phyloP scores from a whole-genome alignment of 2,113 vertebrate species.

The Pygoscelis adeliae region DNA sequence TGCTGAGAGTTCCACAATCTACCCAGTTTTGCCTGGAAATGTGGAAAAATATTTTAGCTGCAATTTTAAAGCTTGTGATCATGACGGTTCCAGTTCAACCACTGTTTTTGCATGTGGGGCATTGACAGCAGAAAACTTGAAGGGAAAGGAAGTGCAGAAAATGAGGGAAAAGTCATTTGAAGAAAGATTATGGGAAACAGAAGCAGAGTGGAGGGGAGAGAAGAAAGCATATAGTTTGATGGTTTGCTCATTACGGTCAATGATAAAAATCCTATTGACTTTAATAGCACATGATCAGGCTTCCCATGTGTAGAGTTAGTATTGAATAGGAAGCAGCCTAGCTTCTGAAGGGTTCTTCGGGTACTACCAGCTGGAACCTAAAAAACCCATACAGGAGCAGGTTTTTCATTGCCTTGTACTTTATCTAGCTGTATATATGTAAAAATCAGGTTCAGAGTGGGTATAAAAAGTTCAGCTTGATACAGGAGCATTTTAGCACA shows the following conservation, averaged over 20 bases:
- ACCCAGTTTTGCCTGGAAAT: not conserved
- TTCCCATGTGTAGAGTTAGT: conserved; percentile 33
- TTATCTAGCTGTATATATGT: not conserved
- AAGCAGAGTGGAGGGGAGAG: not conserved
- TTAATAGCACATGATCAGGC: not conserved
- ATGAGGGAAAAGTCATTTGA: not conserved
- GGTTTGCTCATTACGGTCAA: not conserved
- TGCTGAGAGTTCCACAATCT: not conserved
- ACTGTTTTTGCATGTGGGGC: not conserved
- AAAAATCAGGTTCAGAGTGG: not conserved
- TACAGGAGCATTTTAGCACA: not conserved
- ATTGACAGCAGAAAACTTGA: not conserved
- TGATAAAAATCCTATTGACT: conserved; percentile 37
- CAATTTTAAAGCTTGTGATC: not conserved
- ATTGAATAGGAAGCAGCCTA: not conserved
- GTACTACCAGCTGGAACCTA: not conserved
- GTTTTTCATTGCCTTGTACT: not conserved
- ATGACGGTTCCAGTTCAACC: not conserved
- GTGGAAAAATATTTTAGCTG: not conserved
- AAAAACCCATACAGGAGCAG: not conserved
- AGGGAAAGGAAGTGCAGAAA: not conserved
- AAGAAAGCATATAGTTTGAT: not conserved
- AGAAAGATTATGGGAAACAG: not conserved
- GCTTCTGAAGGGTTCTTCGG: conserved; percentile 3
- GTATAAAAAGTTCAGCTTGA: not conserved